Evolutionary conservation across 2,113 vertebrate genomes (phyloP), one percentile per base, ranked within the genome.

Genomic region (Nymphicus hollandicus): DNA sequence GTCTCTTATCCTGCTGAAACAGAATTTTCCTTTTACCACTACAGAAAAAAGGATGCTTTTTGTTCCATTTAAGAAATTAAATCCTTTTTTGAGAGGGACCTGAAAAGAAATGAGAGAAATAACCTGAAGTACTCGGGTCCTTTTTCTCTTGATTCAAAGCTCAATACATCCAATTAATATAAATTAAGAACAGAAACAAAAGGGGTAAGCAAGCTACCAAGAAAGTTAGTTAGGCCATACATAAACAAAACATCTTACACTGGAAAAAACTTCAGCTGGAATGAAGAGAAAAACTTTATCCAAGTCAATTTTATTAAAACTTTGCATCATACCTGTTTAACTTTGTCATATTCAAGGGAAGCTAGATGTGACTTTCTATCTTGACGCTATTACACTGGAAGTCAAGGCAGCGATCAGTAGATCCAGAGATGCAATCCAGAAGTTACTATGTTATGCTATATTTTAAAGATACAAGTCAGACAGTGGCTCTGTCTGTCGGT

Each of bases 1-100:
- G 91, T 84, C 66, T 97, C 78, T 91, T 49, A 88, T 74, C 71
- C 86, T 82, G 8, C 47, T 77, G 76, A 96, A 97, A 96, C 15
- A 70, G 23, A 89, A 83, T 88, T 91, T 93, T 86, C 52, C 61
- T 94, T 89, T 88, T 68, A 55, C 22, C 18, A 50, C 47, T 86
- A 41, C 16, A 80, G 50, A 47, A 76, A 50, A 53, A 79, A 77
- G 86, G 29, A 80, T 50, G 13, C 19, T 49, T 96, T 87, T 89
- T 73, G 43, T 86, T 96, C 60, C 13, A 39, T 79, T 89, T 73
- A 60, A 64, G 53, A 86, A 83, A 63, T 28, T 1, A 77, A 16
- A 25, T 43, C 1, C 55, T 64, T 66, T 85, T 52, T 56, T 39
- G 31, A 31, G 5, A 52, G 16, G 6, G 5, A 1, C 3, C 49